Conservation (phyloP, 2,113 vertebrate genomes). For the Microtus richardsoni region DNA sequence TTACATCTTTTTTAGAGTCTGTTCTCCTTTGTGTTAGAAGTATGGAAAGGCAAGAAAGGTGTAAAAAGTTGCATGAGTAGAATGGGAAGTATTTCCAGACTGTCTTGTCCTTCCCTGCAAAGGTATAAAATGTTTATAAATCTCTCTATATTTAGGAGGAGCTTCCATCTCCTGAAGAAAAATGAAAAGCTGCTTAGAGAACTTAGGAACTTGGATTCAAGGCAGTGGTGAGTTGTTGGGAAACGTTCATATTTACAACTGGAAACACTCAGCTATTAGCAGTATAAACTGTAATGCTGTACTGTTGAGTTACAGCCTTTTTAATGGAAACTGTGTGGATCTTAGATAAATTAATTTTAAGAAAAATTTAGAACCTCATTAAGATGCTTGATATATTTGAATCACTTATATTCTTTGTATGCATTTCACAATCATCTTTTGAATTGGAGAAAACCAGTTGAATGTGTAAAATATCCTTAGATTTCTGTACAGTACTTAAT, state of each 20-base stretch:
- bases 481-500: not conserved
- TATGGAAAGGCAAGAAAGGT: constrained; percentile 76
- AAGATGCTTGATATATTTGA: not conserved
- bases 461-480: constrained; percentile 8
- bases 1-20: constrained; percentile 65
- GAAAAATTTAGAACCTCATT: not conserved
- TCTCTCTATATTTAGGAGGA: constrained; percentile 92
- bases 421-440: constrained; percentile 53
- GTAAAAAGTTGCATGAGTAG: constrained; percentile 68
- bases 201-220: constrained; percentile 98
- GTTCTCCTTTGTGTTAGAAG: constrained; percentile 78
- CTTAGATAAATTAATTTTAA: constrained; percentile 43
- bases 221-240: constrained; percentile 93
- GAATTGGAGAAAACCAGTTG: constrained; percentile 30
- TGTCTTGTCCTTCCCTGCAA: constrained; percentile 73
- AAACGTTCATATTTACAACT: constrained; percentile 39
- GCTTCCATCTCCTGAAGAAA: constrained; percentile 98
- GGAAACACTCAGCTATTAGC: not conserved
- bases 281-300: not conserved
- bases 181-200: constrained; percentile 98
- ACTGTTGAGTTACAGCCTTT: constrained; percentile 39
- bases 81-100: constrained; percentile 73
- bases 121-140: constrained; percentile 82
- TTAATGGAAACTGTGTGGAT: constrained; percentile 13
- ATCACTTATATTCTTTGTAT: constrained; percentile 29